Evolutionary conservation across 2,113 vertebrate genomes (phyloP).

Genomic region (Myrmophylax atrothorax): DNA sequence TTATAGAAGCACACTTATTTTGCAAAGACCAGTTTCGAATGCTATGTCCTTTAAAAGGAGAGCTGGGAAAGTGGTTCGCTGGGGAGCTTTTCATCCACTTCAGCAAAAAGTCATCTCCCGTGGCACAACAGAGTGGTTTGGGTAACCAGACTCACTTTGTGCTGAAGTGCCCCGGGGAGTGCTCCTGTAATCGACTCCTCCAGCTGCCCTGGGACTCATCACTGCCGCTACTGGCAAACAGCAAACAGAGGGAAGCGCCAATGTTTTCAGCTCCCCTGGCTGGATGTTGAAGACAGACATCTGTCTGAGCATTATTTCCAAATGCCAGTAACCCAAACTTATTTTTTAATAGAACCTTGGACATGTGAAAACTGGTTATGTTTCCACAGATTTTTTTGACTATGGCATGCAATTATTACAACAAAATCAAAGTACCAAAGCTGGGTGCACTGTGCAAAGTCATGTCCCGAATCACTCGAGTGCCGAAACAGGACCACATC

Average conservation of each 20-base stretch:
- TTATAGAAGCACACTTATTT: background rate
- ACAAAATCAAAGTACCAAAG: conserved; percentile 85
- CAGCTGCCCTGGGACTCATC: background rate
- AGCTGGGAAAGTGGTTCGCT: background rate
- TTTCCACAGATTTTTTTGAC: background rate
- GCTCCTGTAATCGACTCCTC: background rate
- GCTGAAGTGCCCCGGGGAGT: background rate
- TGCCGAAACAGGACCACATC: conserved; percentile 99
- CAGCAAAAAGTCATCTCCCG: background rate
- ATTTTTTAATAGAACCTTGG: background rate
- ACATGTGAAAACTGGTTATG: background rate
- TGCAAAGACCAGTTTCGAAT: background rate
- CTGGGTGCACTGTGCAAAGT: conserved; percentile 98
- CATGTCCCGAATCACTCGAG: conserved; percentile 98
- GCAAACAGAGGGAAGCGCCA: background rate
- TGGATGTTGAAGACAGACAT: background rate
- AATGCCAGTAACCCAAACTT: background rate
- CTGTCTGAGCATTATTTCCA: background rate
- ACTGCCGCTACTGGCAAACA: background rate
- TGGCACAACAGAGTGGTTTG: background rate
- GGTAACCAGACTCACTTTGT: background rate
- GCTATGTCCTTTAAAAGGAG: background rate
- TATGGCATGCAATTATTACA: background rate
- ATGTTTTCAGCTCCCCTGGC: background rate
- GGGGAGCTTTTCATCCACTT: background rate